phyloP scores from a whole-genome alignment of 1,140 invertebrate genomes.

The Prorops nasuta region DNA sequence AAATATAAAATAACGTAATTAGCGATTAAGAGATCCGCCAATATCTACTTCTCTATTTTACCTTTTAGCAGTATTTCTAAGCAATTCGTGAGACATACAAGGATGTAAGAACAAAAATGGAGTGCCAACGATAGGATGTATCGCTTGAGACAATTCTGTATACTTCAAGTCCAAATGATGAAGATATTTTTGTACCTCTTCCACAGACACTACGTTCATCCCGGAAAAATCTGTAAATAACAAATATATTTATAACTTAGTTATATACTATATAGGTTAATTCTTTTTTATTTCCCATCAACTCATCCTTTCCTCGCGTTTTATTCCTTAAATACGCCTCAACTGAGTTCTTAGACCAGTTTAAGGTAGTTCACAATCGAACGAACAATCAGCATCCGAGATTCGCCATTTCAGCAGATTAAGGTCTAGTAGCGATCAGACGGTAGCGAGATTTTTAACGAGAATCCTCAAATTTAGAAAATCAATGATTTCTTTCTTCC shows the following conservation, averaged over 20 bases:
- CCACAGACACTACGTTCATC: slow-evolving; percentile 50
- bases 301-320: slow-evolving; percentile 2
- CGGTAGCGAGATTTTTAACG: slow-evolving; percentile 26
- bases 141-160: slow-evolving; percentile 47
- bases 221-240: slow-evolving; percentile 43
- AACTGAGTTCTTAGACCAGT: slow-evolving; percentile 20
- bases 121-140: slow-evolving; percentile 50
- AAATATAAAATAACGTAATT: slow-evolving; percentile 13
- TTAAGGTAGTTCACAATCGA: slow-evolving; percentile 22
- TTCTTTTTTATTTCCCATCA: neutral
- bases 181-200: slow-evolving; percentile 36
- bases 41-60: slow-evolving; percentile 12
- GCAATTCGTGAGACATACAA: slow-evolving; percentile 46
- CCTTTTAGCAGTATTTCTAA: slow-evolving; percentile 42
- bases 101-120: slow-evolving; percentile 53
- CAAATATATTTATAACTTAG: slow-evolving; percentile 2
- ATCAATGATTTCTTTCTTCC: too few species aligned
- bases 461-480: too few species aligned
- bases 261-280: neutral
- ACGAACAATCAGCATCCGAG: slow-evolving; percentile 33
- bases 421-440: slow-evolving; percentile 44
- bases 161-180: slow-evolving; percentile 27
- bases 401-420: slow-evolving; percentile 29
- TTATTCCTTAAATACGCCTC: too few species aligned
- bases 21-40: neutral